These are phyloP conservation scores for Popillia japonica DNA, from an alignment of 1,140 invertebrate genomes.

Conservation along the genomic window DNA sequence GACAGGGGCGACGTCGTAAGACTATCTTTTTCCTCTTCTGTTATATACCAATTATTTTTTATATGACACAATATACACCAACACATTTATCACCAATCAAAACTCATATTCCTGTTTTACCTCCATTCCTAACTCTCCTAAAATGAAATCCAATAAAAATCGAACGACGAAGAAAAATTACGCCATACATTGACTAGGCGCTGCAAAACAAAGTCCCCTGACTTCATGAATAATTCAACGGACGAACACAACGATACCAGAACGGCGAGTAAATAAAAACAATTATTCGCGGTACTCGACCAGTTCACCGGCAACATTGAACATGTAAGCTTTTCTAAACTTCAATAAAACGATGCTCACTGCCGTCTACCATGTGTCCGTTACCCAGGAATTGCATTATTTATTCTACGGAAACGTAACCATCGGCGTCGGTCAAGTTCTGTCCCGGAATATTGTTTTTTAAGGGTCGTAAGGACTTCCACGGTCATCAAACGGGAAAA, in stretches of 20 bases:
- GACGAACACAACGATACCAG: not conserved
- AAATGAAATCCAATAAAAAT: not conserved
- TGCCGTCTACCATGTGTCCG: not conserved
- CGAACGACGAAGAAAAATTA: not conserved
- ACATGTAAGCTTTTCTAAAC: not conserved
- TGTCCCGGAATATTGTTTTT: not conserved
- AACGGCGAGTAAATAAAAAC: slow-evolving; percentile 2
- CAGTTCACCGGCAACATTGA: not conserved
- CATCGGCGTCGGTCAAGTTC: not conserved
- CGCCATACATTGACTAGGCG: not conserved
- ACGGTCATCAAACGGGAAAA: not conserved
- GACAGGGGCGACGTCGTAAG: not conserved
- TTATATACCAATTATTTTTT: not conserved
- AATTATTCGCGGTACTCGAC: not conserved
- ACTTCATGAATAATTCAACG: not conserved
- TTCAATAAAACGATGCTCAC: not conserved
- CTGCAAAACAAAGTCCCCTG: not conserved
- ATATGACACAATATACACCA: too few species aligned
- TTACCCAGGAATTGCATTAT: not conserved
- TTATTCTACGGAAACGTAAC: not conserved
- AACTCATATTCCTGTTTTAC: too few species aligned
- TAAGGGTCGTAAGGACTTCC: not conserved
- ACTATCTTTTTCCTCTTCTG: not conserved
- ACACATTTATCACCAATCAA: too few species aligned
- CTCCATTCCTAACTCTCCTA: not conserved